Evolutionary conservation across 2,797 vertebrate species (phyloP).

Genomic region (Podarcis lilfordi): DNA sequence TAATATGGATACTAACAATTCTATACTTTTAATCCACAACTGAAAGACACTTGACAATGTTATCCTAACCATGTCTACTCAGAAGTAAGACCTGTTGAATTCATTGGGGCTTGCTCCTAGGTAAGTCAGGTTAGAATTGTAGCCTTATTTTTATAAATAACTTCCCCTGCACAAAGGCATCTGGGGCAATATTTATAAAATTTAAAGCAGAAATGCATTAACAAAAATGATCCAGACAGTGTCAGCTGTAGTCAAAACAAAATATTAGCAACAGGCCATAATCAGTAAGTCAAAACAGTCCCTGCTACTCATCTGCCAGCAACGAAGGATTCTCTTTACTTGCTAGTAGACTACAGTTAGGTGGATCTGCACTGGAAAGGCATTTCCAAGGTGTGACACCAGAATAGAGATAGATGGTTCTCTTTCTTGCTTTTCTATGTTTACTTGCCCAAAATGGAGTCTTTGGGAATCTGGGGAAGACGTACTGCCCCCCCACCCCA

Average conservation of each 20-base stretch:
- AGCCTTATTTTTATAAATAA: not conserved
- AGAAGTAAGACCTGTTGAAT: not conserved
- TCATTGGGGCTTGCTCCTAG: not conserved
- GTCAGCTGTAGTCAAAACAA: not conserved
- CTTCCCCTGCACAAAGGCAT: not conserved
- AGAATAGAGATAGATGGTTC: not conserved
- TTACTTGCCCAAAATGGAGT: not conserved
- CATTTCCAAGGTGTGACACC: not conserved
- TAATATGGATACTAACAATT: not conserved
- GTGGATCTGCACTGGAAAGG: not conserved
- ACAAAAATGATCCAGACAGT: not conserved
- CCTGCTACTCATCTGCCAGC: not conserved
- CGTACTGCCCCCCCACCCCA: not conserved
- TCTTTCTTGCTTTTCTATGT: not conserved
- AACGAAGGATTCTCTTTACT: not conserved
- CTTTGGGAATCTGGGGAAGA: not conserved
- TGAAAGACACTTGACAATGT: not conserved
- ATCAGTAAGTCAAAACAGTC: not conserved
- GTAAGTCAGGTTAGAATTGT: not conserved
- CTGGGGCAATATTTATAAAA: not conserved
- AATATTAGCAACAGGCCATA: not conserved
- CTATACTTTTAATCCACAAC: not conserved
- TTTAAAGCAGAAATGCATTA: not conserved
- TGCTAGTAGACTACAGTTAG: not conserved
- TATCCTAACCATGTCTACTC: not conserved